These are phyloP conservation scores for Platorchestia sp. DNA, from an alignment of 1,140 invertebrate genomes.

Conservation along the genomic window DNA sequence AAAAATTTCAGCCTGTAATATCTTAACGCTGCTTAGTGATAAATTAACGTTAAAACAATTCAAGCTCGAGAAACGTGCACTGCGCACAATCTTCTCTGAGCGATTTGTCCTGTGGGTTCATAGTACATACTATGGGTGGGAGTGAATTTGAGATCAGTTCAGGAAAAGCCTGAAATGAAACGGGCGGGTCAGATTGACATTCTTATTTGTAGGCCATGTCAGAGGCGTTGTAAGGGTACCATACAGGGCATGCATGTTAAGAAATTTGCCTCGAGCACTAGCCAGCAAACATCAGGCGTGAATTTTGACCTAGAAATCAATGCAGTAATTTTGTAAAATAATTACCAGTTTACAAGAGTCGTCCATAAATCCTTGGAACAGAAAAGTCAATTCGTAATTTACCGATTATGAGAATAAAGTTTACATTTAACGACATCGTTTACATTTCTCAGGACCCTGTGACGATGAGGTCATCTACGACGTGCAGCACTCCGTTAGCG, in stretches of 20 bases:
- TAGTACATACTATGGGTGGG: background rate
- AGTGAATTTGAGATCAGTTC: background rate
- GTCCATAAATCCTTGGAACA: background rate
- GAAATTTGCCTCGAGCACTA: background rate
- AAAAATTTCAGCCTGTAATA: background rate
- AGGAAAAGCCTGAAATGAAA: background rate
- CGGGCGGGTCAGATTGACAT: background rate
- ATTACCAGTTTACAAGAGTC: background rate
- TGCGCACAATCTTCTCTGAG: background rate
- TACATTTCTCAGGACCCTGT: conserved; percentile 17
- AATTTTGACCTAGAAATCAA: background rate
- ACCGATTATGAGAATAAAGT: background rate
- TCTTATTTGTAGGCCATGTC: background rate
- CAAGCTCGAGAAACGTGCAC: background rate
- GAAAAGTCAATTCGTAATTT: background rate
- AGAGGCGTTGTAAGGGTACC: background rate
- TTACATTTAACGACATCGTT: background rate
- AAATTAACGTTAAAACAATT: background rate
- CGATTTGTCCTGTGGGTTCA: background rate
- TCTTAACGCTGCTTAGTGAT: background rate
- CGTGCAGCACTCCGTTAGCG: conserved; percentile 37
- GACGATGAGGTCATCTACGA: conserved; percentile 38
- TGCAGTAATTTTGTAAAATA: background rate
- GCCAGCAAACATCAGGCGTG: background rate
- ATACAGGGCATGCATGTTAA: background rate